A percentile compares a stretch with the other conserved stretches of the same genome.
Evolutionary conservation across 2,113 vertebrate genomes (phyloP).

Genomic region (Scopus umbretta): DNA sequence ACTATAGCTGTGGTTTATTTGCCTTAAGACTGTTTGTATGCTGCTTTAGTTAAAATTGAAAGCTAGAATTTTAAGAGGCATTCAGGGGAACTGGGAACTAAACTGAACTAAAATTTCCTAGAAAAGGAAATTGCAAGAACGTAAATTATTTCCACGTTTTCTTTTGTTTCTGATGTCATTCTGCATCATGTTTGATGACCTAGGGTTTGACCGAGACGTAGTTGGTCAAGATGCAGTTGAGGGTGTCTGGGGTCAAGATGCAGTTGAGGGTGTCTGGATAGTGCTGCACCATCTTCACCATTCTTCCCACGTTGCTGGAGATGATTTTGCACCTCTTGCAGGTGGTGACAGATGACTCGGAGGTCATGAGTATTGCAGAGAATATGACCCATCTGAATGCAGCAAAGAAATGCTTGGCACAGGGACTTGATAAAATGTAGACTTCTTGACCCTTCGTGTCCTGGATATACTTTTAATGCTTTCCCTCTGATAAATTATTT

Average conservation of each 20-base stretch:
- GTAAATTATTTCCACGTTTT: background rate
- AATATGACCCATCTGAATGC: background rate
- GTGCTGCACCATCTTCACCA: background rate
- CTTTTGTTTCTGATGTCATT: background rate
- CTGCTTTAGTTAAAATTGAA: background rate
- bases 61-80: background rate
- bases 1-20: background rate
- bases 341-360: background rate
- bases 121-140: background rate
- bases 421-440: background rate
- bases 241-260: background rate
- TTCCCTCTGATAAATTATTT: background rate
- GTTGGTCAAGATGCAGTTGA: background rate
- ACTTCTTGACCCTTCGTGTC: background rate
- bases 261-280: background rate
- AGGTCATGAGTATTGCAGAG: background rate
- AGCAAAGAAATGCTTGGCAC: background rate
- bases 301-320: background rate
- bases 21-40: background rate
- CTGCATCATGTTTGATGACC: background rate
- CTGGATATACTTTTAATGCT: background rate
- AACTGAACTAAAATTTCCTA: background rate
- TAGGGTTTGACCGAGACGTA: background rate
- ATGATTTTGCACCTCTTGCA: background rate
- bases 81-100: background rate